These are phyloP conservation scores for Biston betularia DNA, from an alignment of 2,888 invertebrate species.

Conservation along the genomic window DNA sequence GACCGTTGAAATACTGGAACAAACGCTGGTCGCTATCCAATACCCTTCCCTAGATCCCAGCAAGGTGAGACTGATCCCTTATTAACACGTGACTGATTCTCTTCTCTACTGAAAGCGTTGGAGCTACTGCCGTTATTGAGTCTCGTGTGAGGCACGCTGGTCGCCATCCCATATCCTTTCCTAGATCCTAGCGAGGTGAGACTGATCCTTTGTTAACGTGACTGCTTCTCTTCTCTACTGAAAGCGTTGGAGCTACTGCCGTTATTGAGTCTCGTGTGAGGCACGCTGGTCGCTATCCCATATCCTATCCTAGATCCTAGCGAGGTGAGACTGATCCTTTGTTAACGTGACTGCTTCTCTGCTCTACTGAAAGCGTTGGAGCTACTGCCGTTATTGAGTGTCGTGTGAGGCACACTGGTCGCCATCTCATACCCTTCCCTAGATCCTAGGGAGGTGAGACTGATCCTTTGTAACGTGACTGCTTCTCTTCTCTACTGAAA, in stretches of 20 bases:
- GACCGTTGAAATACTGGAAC: slow-evolving; percentile 52
- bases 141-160: not conserved
- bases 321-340: slow-evolving; percentile 6
- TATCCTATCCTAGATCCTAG: slow-evolving; percentile 7
- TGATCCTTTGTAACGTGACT: not conserved
- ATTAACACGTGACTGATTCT: not conserved
- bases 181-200: slow-evolving; percentile 7
- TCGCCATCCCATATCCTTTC: slow-evolving; percentile 13
- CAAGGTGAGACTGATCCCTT: slow-evolving; percentile 16
- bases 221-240: not conserved
- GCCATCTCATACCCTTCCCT: slow-evolving; percentile 6
- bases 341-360: not conserved
- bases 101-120: slow-evolving; percentile 47
- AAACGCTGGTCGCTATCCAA: slow-evolving; percentile 8
- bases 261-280: too few species aligned
- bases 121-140: slow-evolving; percentile 61
- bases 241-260: slow-evolving; percentile 35
- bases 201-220: not conserved
- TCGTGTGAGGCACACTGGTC: not conserved
- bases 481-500: not conserved
- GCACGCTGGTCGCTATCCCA: not conserved
- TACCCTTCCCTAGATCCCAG: slow-evolving; percentile 15
- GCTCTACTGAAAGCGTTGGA: slow-evolving; percentile 34
- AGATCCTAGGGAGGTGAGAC: slow-evolving; percentile 5
- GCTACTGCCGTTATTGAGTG: not conserved